Evolutionary conservation across 2,888 invertebrate genomes (phyloP), one percentile per base, ranked within the genome.

Genomic region (Alentia gelatinosa): DNA sequence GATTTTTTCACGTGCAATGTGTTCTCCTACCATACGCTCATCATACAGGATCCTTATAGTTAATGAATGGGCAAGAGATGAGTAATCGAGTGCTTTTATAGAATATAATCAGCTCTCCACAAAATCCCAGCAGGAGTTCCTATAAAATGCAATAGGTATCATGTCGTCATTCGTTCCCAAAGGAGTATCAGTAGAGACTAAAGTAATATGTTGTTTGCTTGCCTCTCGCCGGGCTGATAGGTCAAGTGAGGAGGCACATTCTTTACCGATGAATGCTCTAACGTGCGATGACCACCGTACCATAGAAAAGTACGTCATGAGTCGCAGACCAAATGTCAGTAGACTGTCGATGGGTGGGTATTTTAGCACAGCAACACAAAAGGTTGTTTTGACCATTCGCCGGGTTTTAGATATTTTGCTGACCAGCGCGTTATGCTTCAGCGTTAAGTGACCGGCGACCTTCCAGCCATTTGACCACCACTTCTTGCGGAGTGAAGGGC

Each of bases 181-280:
- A n/a, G n/a, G n/a, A n/a, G n/a, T n/a, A 3, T 56, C 23, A 56
- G 23, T n/a, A 56, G 19, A 56, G 19, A 12, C n/a, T n/a, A 56
- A 47, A 56, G 56, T 56, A 56, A 56, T n/a, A 19, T 56, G 56
- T 56, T 56, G 56, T 56, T 56, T n/a, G 19, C 56, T 56, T 56
- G 56, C 56, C n/a, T 19, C n/a, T 19, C 1, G 56, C 3, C 3
- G 23, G 56, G 3, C 23, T 19, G n/a, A 56, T 56, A 56, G 56
- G 56, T 56, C 56, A 56, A 56, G 56, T 56, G 56, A 56, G 56
- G n/a, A 56, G n/a, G 56, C 56, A 56, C 56, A 56, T 56, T 56
- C 56, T n/a, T 56, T 12, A 56, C 9, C 19, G 56, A 56, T 56
- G 56, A 56, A 56, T 56, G n/a, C n/a, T n/a, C n/a, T 56, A 56